Percentiles rank a stretch among this genome's conserved stretches.
phyloP scores from a whole-genome alignment of 2,113 vertebrate species.

The Sphaerodactylus townsendi region DNA sequence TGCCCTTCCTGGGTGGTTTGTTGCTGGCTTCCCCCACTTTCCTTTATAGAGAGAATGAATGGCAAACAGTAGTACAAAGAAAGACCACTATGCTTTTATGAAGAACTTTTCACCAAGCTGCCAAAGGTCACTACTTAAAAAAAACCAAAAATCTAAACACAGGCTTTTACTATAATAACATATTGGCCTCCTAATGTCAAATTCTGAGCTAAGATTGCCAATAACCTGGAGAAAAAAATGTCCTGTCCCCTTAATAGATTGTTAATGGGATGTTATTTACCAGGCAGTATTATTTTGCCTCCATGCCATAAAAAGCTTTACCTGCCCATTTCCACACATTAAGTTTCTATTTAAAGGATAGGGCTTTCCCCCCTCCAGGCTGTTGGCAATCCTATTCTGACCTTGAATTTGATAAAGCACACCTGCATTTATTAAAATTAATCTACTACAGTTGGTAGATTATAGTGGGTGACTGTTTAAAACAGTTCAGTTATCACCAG shows the following conservation, averaged over 20 bases:
- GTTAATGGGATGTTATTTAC: too few relatives aligned
- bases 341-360: too few relatives aligned
- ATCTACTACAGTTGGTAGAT: background rate
- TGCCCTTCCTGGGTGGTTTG: background rate
- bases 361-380: too few relatives aligned
- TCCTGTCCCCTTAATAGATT: too few relatives aligned
- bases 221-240: too few relatives aligned
- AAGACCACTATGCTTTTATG: too few relatives aligned
- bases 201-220: too few relatives aligned
- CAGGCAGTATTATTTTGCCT: too few relatives aligned
- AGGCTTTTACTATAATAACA: background rate
- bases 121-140: background rate
- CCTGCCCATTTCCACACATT: too few relatives aligned
- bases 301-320: too few relatives aligned
- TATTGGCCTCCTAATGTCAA: too few relatives aligned
- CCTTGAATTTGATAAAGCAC: background rate
- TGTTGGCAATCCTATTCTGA: too few relatives aligned
- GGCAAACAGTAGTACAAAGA: background rate
- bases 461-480: background rate
- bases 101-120: background rate
- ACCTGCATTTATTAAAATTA: background rate
- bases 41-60: background rate
- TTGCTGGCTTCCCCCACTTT: background rate
- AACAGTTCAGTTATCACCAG: background rate
- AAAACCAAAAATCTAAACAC: background rate